Evolutionary conservation across 37 sponge, comb jelly and placozoan genomes (phyloP).

Genomic region (Ianthella basta): DNA sequence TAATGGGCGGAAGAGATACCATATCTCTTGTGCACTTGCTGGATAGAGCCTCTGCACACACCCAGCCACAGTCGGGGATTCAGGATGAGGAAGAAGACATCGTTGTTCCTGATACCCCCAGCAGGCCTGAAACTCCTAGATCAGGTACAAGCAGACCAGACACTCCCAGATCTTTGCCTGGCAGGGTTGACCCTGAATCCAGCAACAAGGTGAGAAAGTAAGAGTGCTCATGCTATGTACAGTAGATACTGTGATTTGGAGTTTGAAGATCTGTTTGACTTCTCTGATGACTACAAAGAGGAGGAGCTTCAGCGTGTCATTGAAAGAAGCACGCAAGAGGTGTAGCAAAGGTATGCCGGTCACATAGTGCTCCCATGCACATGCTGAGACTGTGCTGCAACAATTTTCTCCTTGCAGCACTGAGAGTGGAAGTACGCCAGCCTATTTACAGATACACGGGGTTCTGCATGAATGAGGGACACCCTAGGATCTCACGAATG

Average conservation of each 20-base stretch:
- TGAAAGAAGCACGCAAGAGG: not conserved
- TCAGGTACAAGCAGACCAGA: no score
- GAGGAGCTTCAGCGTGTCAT: not conserved
- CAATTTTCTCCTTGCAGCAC: not conserved
- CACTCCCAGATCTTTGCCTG: no score
- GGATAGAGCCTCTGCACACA: not conserved
- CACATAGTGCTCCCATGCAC: conserved; percentile 15
- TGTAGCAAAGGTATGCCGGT: not conserved
- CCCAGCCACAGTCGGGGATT: not conserved
- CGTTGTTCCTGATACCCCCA: no score
- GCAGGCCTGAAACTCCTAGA: no score
- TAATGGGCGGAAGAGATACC: not conserved
- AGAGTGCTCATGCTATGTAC: no score
- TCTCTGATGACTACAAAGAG: not conserved
- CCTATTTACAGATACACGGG: not conserved
- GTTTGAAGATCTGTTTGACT: not conserved
- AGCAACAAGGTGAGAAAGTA: not conserved
- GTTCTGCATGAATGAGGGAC: conserved; percentile 25
- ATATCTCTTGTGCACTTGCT: not conserved
- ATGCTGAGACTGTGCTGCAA: not conserved
- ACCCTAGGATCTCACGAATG: conserved; percentile 30
- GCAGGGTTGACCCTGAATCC: no score
- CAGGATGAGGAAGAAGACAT: no score
- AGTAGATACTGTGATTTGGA: not conserved
- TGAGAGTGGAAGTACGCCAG: not conserved